Conservation (phyloP, 1,140 invertebrate species). For the Zaprionus ghesquierei region DNA sequence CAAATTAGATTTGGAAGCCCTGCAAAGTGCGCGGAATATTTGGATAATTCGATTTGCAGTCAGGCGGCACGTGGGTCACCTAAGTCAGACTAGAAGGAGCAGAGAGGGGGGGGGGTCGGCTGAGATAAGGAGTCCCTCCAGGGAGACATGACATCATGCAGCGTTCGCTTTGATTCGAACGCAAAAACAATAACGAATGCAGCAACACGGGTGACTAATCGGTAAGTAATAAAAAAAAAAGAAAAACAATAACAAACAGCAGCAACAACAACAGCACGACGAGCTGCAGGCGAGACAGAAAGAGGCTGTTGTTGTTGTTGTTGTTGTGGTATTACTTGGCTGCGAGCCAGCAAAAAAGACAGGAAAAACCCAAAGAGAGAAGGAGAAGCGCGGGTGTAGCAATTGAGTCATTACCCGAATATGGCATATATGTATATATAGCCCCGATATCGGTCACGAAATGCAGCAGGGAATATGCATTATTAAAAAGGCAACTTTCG, state of each 20-base stretch:
- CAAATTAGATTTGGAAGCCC: background rate
- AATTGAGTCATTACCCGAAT: conserved; percentile 40
- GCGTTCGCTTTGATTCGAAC: background rate
- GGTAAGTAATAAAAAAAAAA: background rate
- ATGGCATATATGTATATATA: background rate
- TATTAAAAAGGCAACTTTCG: background rate
- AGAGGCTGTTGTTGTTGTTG: background rate
- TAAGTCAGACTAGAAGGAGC: background rate
- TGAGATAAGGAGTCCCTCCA: background rate
- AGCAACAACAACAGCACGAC: conserved; percentile 1
- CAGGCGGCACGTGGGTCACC: background rate
- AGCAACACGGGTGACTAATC: background rate
- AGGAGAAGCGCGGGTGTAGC: conserved; percentile 4
- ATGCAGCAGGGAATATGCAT: background rate
- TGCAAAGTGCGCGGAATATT: background rate
- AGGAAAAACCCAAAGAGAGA: background rate
- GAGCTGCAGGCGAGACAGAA: too few species aligned
- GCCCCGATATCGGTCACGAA: conserved; percentile 8
- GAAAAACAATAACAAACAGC: conserved; percentile 6
- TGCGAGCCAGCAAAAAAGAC: background rate
- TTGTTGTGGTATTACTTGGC: conserved; percentile 23
- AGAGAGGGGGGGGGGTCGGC: background rate
- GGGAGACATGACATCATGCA: background rate
- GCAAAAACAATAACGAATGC: background rate
- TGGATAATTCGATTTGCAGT: background rate